phyloP scores from a whole-genome alignment of 1,140 invertebrate genomes.

The Cyphomyrmex costatus region DNA sequence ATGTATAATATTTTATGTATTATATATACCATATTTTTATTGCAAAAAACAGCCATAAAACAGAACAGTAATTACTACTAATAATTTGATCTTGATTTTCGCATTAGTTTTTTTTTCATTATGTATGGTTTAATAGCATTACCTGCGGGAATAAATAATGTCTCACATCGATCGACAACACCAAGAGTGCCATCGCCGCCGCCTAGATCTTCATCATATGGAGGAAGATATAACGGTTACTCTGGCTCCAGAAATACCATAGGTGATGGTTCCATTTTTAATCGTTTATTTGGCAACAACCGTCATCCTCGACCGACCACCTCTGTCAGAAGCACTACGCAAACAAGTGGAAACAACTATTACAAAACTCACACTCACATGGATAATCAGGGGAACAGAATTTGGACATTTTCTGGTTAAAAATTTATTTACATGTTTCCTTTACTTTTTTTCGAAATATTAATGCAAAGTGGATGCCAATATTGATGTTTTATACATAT shows the following conservation, averaged over 20 bases:
- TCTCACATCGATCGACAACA: constrained; percentile 30
- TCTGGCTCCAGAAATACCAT: constrained; percentile 79
- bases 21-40: not conserved
- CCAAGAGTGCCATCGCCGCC: constrained; percentile 74
- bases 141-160: constrained; percentile 24
- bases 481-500: not conserved
- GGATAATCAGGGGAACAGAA: constrained; percentile 78
- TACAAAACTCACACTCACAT: constrained; percentile 78
- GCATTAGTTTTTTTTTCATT: constrained; percentile 53
- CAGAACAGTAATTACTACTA: not conserved
- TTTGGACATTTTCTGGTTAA: constrained; percentile 82
- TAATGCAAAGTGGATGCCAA: constrained; percentile 8
- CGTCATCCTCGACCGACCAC: constrained; percentile 65
- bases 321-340: constrained; percentile 55
- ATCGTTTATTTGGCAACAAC: constrained; percentile 77
- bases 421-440: constrained; percentile 20
- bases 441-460: constrained; percentile 2
- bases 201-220: constrained; percentile 78
- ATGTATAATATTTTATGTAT: constrained; percentile 1
- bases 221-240: constrained; percentile 68
- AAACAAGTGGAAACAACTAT: constrained; percentile 72
- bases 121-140: constrained; percentile 69
- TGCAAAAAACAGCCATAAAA: not conserved
- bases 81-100: not conserved
- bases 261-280: constrained; percentile 79